Evolutionary conservation across 2,888 invertebrate genomes (phyloP).

Genomic region (Creontiades dilutus): DNA sequence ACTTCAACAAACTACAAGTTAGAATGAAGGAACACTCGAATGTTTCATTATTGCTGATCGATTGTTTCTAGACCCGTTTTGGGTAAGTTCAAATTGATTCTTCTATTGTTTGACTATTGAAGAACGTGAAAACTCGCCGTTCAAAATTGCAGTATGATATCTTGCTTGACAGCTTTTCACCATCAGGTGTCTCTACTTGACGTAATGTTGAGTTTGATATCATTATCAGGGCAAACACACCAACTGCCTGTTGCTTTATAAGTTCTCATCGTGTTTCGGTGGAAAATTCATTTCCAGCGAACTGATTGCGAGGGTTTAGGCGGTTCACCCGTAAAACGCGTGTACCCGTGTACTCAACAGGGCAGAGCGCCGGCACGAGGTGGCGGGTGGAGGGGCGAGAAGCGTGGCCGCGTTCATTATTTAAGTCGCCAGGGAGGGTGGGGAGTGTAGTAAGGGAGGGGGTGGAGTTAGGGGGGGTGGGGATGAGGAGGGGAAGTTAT

Average conservation of each 20-base stretch:
- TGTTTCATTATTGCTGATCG: too few species aligned
- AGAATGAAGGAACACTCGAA: too few species aligned
- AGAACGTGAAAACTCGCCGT: too few species aligned
- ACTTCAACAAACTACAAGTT: too few species aligned
- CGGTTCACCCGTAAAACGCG: not conserved
- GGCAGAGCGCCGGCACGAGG: not conserved
- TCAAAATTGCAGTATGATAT: too few species aligned
- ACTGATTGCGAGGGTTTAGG: not conserved
- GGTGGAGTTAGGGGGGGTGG: not conserved
- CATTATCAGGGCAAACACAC: too few species aligned
- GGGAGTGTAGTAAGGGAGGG: not conserved
- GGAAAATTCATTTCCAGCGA: constrained; percentile 13
- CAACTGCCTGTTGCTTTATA: constrained; percentile 8
- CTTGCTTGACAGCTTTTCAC: too few species aligned
- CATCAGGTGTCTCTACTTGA: too few species aligned
- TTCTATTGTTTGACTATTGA: too few species aligned
- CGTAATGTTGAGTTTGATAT: too few species aligned
- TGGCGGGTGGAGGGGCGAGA: not conserved
- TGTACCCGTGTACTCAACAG: constrained; percentile 6
- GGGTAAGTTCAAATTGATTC: too few species aligned
- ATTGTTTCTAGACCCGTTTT: too few species aligned
- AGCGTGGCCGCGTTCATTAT: constrained; percentile 66
- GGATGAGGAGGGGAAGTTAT: not conserved
- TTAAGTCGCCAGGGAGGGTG: constrained; percentile 51
- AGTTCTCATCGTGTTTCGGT: not conserved